Conservation (phyloP, 2,797 vertebrate species). For the Sternarchorhynchus goeldii region DNA sequence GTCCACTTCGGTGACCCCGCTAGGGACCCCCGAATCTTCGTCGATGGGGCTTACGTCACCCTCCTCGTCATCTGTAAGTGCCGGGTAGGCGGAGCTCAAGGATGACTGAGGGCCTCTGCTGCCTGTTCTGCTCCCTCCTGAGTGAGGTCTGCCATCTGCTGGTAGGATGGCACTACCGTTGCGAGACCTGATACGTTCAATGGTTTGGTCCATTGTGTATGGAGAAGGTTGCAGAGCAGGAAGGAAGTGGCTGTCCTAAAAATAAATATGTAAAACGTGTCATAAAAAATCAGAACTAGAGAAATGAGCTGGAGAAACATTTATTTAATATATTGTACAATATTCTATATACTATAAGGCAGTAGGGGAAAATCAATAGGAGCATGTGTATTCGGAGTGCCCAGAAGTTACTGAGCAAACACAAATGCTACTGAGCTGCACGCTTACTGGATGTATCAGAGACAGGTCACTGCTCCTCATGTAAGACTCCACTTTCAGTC, state of each 20-base stretch:
- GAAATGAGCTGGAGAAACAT: no score
- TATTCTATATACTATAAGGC: constrained; percentile 28
- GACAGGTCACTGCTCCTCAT: constrained; percentile 67
- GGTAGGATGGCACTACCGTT: constrained; percentile 67
- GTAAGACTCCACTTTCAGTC: constrained; percentile 68
- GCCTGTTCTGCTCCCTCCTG: constrained; percentile 51
- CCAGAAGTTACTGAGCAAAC: background rate
- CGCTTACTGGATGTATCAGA: constrained; percentile 62
- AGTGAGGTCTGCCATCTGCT: constrained; percentile 50
- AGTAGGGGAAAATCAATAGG: no score
- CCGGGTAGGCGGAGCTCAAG: constrained; percentile 59
- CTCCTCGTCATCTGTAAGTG: constrained; percentile 69
- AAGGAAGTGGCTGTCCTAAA: constrained; percentile 61
- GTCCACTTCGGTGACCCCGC: constrained; percentile 69
- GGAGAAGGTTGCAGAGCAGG: constrained; percentile 67
- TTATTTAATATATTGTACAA: constrained; percentile 21
- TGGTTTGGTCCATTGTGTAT: constrained; percentile 58
- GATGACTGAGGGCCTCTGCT: constrained; percentile 62
- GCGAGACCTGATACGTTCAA: constrained; percentile 60
- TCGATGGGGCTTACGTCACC: constrained; percentile 60
- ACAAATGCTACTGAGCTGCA: background rate
- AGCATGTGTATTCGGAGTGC: background rate
- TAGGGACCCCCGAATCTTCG: constrained; percentile 61
- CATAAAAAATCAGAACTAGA: background rate
- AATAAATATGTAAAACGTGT: background rate